Evolutionary conservation across 2,797 vertebrate species (phyloP).

Genomic region (Momotus momota): DNA sequence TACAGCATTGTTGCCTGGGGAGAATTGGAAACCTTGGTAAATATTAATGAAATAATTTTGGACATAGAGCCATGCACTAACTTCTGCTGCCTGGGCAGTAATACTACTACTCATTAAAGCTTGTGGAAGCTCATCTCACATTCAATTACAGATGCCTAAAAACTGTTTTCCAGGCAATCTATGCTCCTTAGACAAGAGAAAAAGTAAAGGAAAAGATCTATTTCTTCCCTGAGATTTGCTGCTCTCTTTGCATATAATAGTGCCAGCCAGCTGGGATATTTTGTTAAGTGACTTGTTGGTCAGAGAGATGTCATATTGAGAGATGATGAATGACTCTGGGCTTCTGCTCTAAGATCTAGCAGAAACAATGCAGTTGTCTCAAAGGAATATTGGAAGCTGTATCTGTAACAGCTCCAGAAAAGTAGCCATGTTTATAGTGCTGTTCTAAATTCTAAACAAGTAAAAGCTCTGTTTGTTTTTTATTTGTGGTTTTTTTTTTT

Average conservation of each 20-base stretch:
- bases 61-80: constrained; percentile 75
- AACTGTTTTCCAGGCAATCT: constrained; percentile 49
- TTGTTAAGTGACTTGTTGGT: constrained; percentile 52
- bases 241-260: constrained; percentile 15
- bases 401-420: constrained; percentile 71
- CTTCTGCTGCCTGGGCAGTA: constrained; percentile 74
- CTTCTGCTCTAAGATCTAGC: constrained; percentile 72
- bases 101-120: constrained; percentile 78
- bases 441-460: constrained; percentile 16
- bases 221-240: constrained; percentile 8
- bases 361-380: constrained; percentile 74
- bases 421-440: constrained; percentile 27
- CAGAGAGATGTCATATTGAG: constrained; percentile 70
- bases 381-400: constrained; percentile 74
- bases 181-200: constrained; percentile 9
- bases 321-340: constrained; percentile 85
- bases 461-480: background rate
- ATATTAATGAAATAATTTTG: constrained; percentile 90
- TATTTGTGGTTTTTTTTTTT: too few species aligned
- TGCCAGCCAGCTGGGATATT: constrained; percentile 16
- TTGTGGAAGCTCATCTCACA: constrained; percentile 79
- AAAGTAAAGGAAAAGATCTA: background rate
- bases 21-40: constrained; percentile 79
- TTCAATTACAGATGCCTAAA: constrained; percentile 63
- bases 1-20: constrained; percentile 37